These are phyloP conservation scores for Meliscaeva auricollis DNA, from an alignment of 2,888 invertebrate species.

Conservation along the genomic window DNA sequence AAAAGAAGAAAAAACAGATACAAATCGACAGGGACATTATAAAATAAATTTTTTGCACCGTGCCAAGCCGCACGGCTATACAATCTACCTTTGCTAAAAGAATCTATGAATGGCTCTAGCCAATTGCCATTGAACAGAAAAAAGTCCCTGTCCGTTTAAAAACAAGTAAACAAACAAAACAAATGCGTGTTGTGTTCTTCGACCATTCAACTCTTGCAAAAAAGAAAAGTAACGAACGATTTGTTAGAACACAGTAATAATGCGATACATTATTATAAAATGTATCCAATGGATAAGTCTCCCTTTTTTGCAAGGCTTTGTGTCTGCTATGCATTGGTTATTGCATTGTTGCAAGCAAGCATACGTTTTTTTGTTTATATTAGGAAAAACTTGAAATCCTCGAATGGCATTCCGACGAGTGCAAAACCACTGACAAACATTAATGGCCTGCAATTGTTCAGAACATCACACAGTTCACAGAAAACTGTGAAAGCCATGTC, in stretches of 20 bases:
- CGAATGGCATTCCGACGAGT: conserved; percentile 52
- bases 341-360: conserved; percentile 40
- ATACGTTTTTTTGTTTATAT: conserved; percentile 25
- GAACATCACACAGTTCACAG: conserved; percentile 7
- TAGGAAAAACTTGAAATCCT: conserved; percentile 39
- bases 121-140: conserved; percentile 12
- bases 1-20: too few relatives aligned
- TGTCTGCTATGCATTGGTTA: conserved; percentile 25
- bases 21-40: conserved; percentile 19
- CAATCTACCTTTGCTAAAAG: not conserved
- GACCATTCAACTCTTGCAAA: conserved; percentile 53
- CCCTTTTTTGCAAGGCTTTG: conserved; percentile 31
- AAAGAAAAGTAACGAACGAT: conserved; percentile 4
- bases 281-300: conserved; percentile 38
- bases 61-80: not conserved
- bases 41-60: conserved; percentile 13
- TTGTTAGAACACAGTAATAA: conserved; percentile 42
- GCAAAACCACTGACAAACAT: conserved; percentile 54
- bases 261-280: conserved; percentile 12
- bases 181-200: conserved; percentile 52
- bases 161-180: not conserved
- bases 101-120: not conserved
- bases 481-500: conserved; percentile 40
- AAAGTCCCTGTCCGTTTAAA: not conserved
- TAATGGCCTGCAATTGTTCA: conserved; percentile 32